A percentile compares a stretch with the other conserved stretches of the same genome.
These are phyloP conservation scores for Philotrypesis tridentata DNA, from an alignment of 1,140 invertebrate species.

Conservation along the genomic window DNA sequence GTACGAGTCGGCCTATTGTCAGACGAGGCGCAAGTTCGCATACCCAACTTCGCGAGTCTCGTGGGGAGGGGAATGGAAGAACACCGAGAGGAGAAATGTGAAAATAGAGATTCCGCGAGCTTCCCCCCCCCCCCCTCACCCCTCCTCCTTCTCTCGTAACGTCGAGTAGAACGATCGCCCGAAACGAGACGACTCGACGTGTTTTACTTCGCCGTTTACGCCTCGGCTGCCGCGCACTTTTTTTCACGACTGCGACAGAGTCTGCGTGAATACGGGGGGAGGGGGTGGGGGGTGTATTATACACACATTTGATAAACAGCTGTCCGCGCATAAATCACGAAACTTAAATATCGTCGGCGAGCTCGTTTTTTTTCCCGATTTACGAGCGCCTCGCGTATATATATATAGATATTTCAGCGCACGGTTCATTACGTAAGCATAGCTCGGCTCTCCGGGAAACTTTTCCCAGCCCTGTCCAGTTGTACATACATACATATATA, in stretches of 20 bases:
- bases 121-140: too few species aligned
- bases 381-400: not conserved
- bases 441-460: not conserved
- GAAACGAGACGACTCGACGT: constrained; percentile 43
- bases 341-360: not conserved
- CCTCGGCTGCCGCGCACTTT: not conserved
- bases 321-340: not conserved
- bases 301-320: not conserved
- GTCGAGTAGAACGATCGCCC: constrained; percentile 5
- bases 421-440: not conserved
- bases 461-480: too few species aligned
- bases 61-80: too few species aligned
- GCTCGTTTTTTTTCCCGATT: too few species aligned
- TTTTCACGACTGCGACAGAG: not conserved
- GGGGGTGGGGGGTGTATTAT: too few species aligned
- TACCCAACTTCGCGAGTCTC: too few species aligned
- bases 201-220: constrained; percentile 52
- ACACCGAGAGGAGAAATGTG: too few species aligned
- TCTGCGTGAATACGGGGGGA: too few species aligned
- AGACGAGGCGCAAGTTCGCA: too few species aligned
- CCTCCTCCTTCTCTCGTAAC: not conserved
- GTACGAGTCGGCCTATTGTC: too few species aligned
- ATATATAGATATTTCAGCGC: not conserved
- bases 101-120: not conserved
- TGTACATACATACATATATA: too few species aligned